These are phyloP conservation scores for Falco punctatus DNA, from an alignment of 2,113 vertebrate genomes.

Conservation along the genomic window DNA sequence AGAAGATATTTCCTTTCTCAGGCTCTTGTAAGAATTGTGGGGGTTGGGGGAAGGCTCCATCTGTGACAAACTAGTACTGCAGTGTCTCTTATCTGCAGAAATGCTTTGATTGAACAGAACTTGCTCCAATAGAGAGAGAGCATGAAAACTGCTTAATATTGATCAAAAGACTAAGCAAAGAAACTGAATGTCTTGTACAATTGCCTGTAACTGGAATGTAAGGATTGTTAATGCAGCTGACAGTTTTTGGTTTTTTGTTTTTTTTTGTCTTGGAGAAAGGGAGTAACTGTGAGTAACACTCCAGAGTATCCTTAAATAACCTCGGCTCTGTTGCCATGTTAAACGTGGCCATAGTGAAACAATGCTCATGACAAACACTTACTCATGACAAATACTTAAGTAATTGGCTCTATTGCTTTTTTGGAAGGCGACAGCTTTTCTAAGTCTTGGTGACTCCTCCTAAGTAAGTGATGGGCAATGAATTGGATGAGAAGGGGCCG, in stretches of 20 bases:
- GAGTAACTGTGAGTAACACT: slow-evolving; percentile 13
- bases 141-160: neutral
- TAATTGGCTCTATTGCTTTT: slow-evolving; percentile 20
- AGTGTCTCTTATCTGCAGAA: neutral
- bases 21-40: neutral
- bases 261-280: neutral
- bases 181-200: neutral
- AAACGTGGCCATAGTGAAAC: slow-evolving; percentile 36
- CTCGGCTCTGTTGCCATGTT: slow-evolving; percentile 45
- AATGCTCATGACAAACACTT: slow-evolving; percentile 42
- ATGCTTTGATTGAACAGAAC: neutral
- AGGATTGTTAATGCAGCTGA: neutral
- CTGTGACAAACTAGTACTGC: neutral
- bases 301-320: slow-evolving; percentile 47
- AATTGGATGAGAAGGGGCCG: neutral
- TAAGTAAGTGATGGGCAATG: neutral
- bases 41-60: neutral
- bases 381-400: slow-evolving; percentile 36
- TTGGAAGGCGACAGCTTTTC: slow-evolving; percentile 30
- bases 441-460: slow-evolving; percentile 4
- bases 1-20: slow-evolving; percentile 8
- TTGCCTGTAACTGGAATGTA: neutral
- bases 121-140: neutral
- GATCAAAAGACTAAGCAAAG: neutral
- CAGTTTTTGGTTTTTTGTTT: neutral